phyloP scores from a whole-genome alignment of 2,113 vertebrate genomes.

The Protobothrops mucrosquamatus region DNA sequence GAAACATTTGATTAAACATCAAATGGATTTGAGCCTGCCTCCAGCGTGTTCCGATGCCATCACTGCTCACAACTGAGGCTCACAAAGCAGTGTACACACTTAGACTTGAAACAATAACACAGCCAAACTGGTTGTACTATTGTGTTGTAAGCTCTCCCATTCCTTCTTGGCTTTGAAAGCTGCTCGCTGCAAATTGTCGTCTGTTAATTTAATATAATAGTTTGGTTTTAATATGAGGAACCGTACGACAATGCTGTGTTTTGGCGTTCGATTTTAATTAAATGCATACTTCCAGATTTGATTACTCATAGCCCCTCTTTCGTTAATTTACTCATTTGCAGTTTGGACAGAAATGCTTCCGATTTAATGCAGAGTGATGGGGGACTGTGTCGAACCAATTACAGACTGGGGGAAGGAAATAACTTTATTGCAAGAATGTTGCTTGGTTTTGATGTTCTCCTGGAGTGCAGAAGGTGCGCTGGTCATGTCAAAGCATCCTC shows the following conservation, averaged over 20 bases:
- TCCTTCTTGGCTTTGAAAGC: slow-evolving; percentile 34
- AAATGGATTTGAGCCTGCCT: slow-evolving; percentile 14
- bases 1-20: not conserved
- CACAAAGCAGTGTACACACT: slow-evolving; percentile 38
- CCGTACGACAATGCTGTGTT: slow-evolving; percentile 58
- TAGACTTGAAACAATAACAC: slow-evolving; percentile 50
- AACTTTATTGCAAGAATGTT: slow-evolving; percentile 1
- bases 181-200: slow-evolving; percentile 64
- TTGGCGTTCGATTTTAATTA: slow-evolving; percentile 69
- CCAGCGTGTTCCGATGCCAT: slow-evolving; percentile 54
- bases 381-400: slow-evolving; percentile 43
- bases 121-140: slow-evolving; percentile 47
- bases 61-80: slow-evolving; percentile 36
- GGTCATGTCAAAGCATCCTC: not conserved
- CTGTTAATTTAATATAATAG: slow-evolving; percentile 70
- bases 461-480: too few species aligned
- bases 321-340: slow-evolving; percentile 69
- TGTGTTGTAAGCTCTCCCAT: slow-evolving; percentile 49
- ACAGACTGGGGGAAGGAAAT: slow-evolving; percentile 31
- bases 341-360: slow-evolving; percentile 67
- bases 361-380: slow-evolving; percentile 58
- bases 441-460: not conserved
- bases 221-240: slow-evolving; percentile 66
- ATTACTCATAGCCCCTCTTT: slow-evolving; percentile 63
- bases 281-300: slow-evolving; percentile 64